Base-by-base conservation (phyloP, 2,888 invertebrate species). In the Coelogynopora nodosa region DNA sequence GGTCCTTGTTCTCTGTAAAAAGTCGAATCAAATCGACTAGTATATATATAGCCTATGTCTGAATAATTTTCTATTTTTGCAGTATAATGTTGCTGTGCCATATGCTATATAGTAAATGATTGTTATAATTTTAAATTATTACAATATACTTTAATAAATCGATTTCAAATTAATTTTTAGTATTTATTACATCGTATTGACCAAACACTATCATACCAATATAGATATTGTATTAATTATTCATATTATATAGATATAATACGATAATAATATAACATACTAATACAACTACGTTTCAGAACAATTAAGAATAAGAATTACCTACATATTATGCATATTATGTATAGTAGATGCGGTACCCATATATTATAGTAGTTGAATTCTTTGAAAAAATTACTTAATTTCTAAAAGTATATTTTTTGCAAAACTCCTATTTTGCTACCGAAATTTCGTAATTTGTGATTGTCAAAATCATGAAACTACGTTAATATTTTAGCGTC, bases 111-210 rank as follows among this genome's bases (percentile, higher is more conserved):
- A 74, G 74, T 74, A 74, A 74, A 74, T 74, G 5, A 74, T 74
- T 74, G 74, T 74, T 74, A 23, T 74, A 74, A 74, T 74, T 74
- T 74, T 74, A 74, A n/a, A 74, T n/a, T 74, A 74, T 74, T 74
- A 74, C 5, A 74, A 74, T 74, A 74, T 74, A 74, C 74, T 74
- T 74, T 74, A n/a, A 74, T 74, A 74, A 74, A 26, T 74, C 74
- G 23, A 74, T 74, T 74, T 74, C 2, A 74, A 74, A 74, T 74
- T n/a, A 74, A 74, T 74, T 74, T 74, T 74, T 74, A 74, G 74
- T 74, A 74, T 74, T 74, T 74, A n/a, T 74, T 74, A 49, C n/a
- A n/a, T n/a, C n/a, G n/a, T n/a, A n/a, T n/a, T n/a, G n/a, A n/a
- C n/a, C n/a, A n/a, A n/a, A n/a, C n/a, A n/a, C n/a, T n/a, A n/a